Base-by-base conservation (phyloP, 2,797 vertebrate species). In the Eutrigla gurnardus region DNA sequence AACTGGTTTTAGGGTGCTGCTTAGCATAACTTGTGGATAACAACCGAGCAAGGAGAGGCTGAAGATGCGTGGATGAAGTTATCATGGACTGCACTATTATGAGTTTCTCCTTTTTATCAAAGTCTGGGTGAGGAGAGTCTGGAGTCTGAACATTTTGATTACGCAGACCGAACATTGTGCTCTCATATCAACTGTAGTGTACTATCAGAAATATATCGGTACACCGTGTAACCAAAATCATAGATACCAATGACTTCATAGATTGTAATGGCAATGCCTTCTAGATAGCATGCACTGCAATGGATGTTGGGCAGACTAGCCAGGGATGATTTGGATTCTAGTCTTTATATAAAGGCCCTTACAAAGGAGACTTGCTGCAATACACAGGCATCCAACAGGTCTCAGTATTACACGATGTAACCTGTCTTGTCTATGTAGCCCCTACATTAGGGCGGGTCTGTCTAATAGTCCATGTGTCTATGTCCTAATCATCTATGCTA, bases 361-460 rank as follows among this genome's bases (percentile, higher is more conserved):
- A 58, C 50, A 83, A 55, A 67, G 81, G 53, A 78, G 83, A 66
- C 52, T 68, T 52, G 70, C 61, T 77, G 25, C 5, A 4, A 43
- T 49, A 50, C 59, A 55, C 64, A 43, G 49, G 57, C 58, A 47
- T 13, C 15, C n/a, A 69, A 6, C 49, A 17, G 74, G 64, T 53
- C 61, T 77, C 40, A 65, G 2, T 73, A 46, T 73, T 71, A 66
- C 58, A 36, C 58, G 40, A 33, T 73, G 37, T 82, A 55, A 66
- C 43, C 55, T 70, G 69, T 90, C 40, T 77, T 85, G 70, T 81
- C 64, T 82, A 17, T 87, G 57, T 53, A 62, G 59, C 88, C 84
- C 85, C 64, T 82, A 1, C 78, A 46, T 6, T 82, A 79, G 74
- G 90, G 71, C 71, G 12, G 40, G 18, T 70, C 58, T 74, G 47